These are phyloP conservation scores for Numenius arquata DNA, from an alignment of 2,113 vertebrate genomes.

Conservation along the genomic window DNA sequence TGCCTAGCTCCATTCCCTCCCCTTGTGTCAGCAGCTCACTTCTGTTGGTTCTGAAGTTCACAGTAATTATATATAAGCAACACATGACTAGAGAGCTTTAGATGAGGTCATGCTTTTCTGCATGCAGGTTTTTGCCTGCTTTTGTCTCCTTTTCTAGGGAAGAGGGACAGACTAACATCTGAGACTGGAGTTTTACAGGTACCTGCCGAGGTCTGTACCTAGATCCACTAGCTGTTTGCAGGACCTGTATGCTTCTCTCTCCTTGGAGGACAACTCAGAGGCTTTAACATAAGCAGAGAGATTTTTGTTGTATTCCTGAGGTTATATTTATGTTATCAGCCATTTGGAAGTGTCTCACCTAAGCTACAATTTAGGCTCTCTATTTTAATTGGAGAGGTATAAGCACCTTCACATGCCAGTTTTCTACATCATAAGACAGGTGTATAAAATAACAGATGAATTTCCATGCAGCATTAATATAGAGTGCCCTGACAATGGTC, in stretches of 20 bases:
- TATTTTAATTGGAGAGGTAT: not conserved
- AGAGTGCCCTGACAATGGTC: rapidly evolving
- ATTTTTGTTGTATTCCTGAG: not conserved
- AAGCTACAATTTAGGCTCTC: not conserved
- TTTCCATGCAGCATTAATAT: not conserved
- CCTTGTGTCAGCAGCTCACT: not conserved
- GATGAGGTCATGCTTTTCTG: not conserved
- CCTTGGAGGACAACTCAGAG: not conserved
- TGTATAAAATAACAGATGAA: not conserved
- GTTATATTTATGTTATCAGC: not conserved
- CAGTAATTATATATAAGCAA: not conserved
- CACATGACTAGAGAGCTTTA: not conserved
- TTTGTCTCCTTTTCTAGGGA: not conserved
- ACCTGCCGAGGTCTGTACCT: not conserved
- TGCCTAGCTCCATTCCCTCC: not conserved
- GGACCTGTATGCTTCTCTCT: not conserved
- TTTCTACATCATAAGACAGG: not conserved
- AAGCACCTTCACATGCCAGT: not conserved
- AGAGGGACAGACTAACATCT: not conserved
- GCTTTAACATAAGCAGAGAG: not conserved
- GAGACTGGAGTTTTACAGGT: not conserved
- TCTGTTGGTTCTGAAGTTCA: not conserved
- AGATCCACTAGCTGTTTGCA: not conserved
- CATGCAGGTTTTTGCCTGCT: not conserved
- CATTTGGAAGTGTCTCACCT: not conserved